Evolutionary conservation across 2,888 invertebrate genomes (phyloP).

Genomic region (Drosophila nigricruria): DNA sequence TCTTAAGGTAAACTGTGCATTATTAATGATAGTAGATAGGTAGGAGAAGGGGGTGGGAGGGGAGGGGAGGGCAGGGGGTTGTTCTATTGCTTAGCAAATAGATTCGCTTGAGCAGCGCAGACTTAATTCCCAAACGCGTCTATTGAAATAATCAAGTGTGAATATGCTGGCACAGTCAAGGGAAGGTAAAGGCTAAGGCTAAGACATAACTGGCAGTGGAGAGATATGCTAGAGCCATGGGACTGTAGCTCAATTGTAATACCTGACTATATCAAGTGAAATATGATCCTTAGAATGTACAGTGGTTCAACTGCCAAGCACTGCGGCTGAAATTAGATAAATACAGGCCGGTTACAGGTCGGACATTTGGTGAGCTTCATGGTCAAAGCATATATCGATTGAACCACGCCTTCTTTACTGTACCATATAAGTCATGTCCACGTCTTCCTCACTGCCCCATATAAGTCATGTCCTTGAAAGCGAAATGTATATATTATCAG

Average conservation of each 20-base stretch:
- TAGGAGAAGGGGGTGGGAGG: no score
- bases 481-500: no score
- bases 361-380: no score
- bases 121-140: conserved; percentile 38
- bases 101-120: not conserved
- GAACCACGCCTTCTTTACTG: no score
- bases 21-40: conserved; percentile 59
- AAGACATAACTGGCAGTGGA: not conserved
- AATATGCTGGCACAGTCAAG: conserved; percentile 20
- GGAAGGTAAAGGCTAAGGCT: not conserved
- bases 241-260: not conserved
- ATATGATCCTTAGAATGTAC: no score
- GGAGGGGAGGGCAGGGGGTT: not conserved
- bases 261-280: not conserved
- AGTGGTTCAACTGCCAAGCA: no score
- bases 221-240: not conserved
- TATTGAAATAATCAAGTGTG: conserved; percentile 39
- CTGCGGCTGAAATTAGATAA: no score
- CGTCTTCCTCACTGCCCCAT: no score
- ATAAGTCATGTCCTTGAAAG: no score
- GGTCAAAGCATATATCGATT: no score
- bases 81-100: not conserved
- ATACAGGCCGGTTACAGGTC: no score
- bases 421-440: no score
- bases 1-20: conserved; percentile 79